A percentile compares a stretch with the other conserved stretches of the same genome.
Conservation (phyloP, 1,140 invertebrate genomes). For the Eumeta japonica region DNA sequence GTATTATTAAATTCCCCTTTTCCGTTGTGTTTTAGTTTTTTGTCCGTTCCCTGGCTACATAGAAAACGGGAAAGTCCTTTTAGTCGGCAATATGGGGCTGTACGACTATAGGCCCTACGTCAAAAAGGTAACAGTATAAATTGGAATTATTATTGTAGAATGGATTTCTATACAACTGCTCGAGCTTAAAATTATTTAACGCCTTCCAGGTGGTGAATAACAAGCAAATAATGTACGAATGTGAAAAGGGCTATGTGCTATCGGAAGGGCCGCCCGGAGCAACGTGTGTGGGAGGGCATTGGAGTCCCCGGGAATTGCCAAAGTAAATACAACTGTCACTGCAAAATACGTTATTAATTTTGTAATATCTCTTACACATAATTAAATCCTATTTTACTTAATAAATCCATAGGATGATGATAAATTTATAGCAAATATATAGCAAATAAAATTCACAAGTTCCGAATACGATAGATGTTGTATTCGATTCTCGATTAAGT, state of each 20-base stretch:
- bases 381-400: not conserved
- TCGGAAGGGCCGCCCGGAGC: constrained; percentile 88
- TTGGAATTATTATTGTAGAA: constrained; percentile 1
- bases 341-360: not conserved
- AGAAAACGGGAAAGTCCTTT: constrained; percentile 84
- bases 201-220: constrained; percentile 73
- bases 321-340: constrained; percentile 51
- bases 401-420: not conserved
- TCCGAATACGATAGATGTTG: too few relatives aligned
- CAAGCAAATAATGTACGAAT: constrained; percentile 96
- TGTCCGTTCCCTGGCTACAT: constrained; percentile 93
- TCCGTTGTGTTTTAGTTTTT: constrained; percentile 76
- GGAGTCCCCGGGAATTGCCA: constrained; percentile 78
- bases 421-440: too few relatives aligned
- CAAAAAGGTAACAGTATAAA: constrained; percentile 66
- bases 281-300: constrained; percentile 85
- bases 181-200: not conserved
- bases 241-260: constrained; percentile 85
- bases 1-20: constrained; percentile 3
- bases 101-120: constrained; percentile 98
- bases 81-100: constrained; percentile 95
- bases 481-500: too few relatives aligned
- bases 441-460: too few relatives aligned
- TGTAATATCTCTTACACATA: constrained; percentile 1
- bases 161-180: not conserved